Conservation (phyloP, 2,888 invertebrate species). For the Balanococcus diminutus region DNA sequence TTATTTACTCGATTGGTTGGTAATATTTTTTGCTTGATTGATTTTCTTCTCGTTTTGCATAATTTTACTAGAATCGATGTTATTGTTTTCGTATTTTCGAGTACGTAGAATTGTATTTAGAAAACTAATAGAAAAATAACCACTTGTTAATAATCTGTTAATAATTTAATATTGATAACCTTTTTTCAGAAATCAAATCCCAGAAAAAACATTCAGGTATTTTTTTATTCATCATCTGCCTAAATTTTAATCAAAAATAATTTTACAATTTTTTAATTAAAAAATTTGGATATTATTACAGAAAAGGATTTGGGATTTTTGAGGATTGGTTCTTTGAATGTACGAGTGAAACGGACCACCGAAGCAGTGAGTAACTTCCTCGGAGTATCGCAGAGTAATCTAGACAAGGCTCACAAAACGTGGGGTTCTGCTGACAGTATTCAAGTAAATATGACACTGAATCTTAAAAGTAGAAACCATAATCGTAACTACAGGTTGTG, state of each 20-base stretch:
- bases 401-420: constrained; percentile 79
- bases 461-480: no score
- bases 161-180: no score
- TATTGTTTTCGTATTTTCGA: no score
- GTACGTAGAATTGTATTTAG: no score
- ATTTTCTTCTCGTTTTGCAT: no score
- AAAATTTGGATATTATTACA: constrained; percentile 63
- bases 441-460: constrained; percentile 64
- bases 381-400: constrained; percentile 71
- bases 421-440: constrained; percentile 93
- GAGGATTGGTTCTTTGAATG: constrained; percentile 89
- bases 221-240: background rate
- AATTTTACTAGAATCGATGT: no score
- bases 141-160: no score
- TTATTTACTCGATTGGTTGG: background rate
- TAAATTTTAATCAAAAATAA: background rate
- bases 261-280: background rate
- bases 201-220: constrained; percentile 73
- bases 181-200: constrained; percentile 72
- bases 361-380: constrained; percentile 90
- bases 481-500: no score
- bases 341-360: constrained; percentile 89
- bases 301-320: constrained; percentile 90
- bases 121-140: no score
- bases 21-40: no score